Evolutionary conservation across 2,888 invertebrate species (phyloP).

Genomic region (Cistogaster globosa): DNA sequence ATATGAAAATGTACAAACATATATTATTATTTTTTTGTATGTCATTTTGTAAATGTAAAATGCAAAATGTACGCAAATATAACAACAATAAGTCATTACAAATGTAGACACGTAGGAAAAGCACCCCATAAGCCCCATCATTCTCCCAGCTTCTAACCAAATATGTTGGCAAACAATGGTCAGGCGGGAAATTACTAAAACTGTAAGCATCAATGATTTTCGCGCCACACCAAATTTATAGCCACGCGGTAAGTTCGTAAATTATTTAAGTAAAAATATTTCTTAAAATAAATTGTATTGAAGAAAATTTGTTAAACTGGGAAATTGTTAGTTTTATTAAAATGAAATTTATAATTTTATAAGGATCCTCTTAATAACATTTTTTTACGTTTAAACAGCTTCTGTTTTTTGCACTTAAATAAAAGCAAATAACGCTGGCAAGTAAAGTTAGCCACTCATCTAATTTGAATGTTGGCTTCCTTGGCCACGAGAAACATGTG

Average conservation of each 20-base stretch:
- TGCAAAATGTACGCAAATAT: constrained; percentile 60
- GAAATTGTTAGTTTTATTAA: background rate
- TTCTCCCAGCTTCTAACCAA: constrained; percentile 24
- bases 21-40: constrained; percentile 23
- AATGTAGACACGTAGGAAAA: constrained; percentile 72
- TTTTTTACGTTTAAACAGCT: constrained; percentile 16
- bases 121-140: constrained; percentile 26
- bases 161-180: constrained; percentile 67
- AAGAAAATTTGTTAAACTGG: too few relatives aligned
- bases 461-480: constrained; percentile 80
- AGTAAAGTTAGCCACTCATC: constrained; percentile 79
- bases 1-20: constrained; percentile 23
- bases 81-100: constrained; percentile 81
- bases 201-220: constrained; percentile 77
- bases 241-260: constrained; percentile 9
- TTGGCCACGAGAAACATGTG: constrained; percentile 57
- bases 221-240: constrained; percentile 62
- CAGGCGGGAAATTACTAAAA: constrained; percentile 75
- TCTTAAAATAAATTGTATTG: too few relatives aligned
- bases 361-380: background rate
- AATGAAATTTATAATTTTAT: constrained; percentile 14
- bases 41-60: constrained; percentile 53
- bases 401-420: background rate
- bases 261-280: background rate
- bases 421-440: background rate